Percentiles rank a stretch among this genome's conserved stretches.
These are phyloP conservation scores for Coranthus polyacanthus DNA, from an alignment of 2,797 vertebrate genomes.

Conservation along the genomic window DNA sequence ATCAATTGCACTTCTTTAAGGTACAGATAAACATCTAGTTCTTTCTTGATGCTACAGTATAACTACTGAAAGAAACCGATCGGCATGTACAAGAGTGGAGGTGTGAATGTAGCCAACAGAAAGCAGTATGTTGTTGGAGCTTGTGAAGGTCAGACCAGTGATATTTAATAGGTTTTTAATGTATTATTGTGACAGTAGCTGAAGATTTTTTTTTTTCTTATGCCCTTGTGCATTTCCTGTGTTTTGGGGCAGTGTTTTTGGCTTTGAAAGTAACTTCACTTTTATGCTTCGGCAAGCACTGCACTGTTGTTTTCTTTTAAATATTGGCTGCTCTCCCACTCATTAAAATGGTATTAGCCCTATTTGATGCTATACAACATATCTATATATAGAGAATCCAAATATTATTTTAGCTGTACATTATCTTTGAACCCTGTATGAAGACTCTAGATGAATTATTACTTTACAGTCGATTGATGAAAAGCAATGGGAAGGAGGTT, in stretches of 20 bases:
- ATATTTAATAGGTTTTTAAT: slow-evolving; percentile 24
- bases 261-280: slow-evolving; percentile 57
- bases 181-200: slow-evolving; percentile 38
- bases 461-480: slow-evolving; percentile 45
- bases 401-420: slow-evolving; percentile 62
- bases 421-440: slow-evolving; percentile 47
- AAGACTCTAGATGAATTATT: slow-evolving; percentile 22
- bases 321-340: slow-evolving; percentile 60
- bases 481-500: slow-evolving; percentile 30
- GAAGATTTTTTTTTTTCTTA: slow-evolving; percentile 29
- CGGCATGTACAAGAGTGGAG: slow-evolving; percentile 68
- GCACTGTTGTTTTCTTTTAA: slow-evolving; percentile 41
- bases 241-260: slow-evolving; percentile 68
- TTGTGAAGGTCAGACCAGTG: slow-evolving; percentile 48
- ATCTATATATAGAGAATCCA: slow-evolving; percentile 51
- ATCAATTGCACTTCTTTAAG: slow-evolving; percentile 91
- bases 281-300: slow-evolving; percentile 42
- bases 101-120: slow-evolving; percentile 63
- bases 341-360: slow-evolving; percentile 71
- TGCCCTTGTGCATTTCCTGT: slow-evolving; percentile 58
- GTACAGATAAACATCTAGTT: slow-evolving; percentile 82
- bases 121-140: slow-evolving; percentile 60
- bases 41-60: slow-evolving; percentile 82
- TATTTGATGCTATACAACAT: slow-evolving; percentile 64
- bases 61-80: slow-evolving; percentile 74